Evolutionary conservation across 2,113 vertebrate species (phyloP), one percentile per base, ranked within the genome.

Genomic region (Trogon surrucura): DNA sequence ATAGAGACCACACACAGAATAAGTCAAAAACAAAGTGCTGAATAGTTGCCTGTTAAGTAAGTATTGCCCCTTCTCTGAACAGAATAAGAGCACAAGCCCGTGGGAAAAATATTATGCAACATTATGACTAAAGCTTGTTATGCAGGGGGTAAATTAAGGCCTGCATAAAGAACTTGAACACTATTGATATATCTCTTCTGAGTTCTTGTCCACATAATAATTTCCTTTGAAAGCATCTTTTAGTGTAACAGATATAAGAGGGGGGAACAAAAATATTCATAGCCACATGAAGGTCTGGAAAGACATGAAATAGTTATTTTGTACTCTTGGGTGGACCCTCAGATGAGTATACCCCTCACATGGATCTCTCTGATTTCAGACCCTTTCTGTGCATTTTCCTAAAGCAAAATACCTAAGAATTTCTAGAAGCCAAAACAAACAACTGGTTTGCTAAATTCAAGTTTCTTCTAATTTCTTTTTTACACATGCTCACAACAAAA

Each of bases 41-140:
- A 87, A 65, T 48, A 18, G 50, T 53, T 82, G 57, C 29, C 50
- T 83, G 58, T 61, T 73, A 53, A 77, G 18, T 61, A 58, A 74
- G 48, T 62, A 26, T 77, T 61, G 51, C 16, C 80, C 51, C n/a
- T 80, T 93, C 73, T 64, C 20, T 7, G 13, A 34, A 61, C n/a
- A 80, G 72, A 91, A 72, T 16, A 61, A 51, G 29, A 47, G 21
- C 50, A 83, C 50, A 54, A 5, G 29, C 10, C 47, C 3, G 1
- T 89, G 73, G 77, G 77, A 56, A 96, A 95, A 93, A 91, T 79
- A 69, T 57, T 91, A 47, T 57, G 56, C 69, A 84, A 74, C 0
- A 1, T 34, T 78, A 16, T 47, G 51, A 56, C 26, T 78, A 80
- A 92, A 92, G 44, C 16, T 74, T 74, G 19, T 84, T 57, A 34